Conservation (phyloP, 2,797 vertebrate genomes). For the Pipistrellus pipistrellus region DNA sequence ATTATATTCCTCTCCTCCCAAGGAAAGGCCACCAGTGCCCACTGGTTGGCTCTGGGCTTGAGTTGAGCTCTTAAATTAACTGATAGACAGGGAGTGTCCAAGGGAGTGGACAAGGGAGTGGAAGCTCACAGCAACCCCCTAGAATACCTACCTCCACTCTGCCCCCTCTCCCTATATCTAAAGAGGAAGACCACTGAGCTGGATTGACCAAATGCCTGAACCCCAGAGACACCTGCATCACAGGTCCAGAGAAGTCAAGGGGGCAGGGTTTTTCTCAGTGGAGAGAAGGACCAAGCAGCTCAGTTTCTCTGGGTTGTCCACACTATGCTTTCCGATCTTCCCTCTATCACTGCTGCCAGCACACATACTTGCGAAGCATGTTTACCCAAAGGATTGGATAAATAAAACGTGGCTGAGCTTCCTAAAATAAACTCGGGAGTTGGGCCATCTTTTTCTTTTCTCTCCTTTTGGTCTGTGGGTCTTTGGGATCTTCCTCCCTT, state of each 20-base stretch:
- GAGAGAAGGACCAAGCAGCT: background rate
- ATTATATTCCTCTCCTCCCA: background rate
- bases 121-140: background rate
- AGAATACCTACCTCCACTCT: background rate
- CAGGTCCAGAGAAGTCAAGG: background rate
- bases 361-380: background rate
- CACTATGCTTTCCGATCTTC: background rate
- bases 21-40: background rate
- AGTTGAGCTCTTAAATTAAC: background rate
- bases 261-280: background rate
- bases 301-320: background rate
- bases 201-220: background rate
- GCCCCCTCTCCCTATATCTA: background rate
- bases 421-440: background rate
- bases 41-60: background rate
- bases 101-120: background rate
- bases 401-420: background rate
- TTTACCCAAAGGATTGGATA: background rate
- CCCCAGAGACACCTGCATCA: background rate
- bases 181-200: background rate
- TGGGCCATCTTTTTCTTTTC: background rate
- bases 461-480: background rate
- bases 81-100: background rate
- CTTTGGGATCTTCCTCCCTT: background rate
- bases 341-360: background rate